Conservation (phyloP, 92 coral and sea anemone genomes). For the Muricea muricata region DNA sequence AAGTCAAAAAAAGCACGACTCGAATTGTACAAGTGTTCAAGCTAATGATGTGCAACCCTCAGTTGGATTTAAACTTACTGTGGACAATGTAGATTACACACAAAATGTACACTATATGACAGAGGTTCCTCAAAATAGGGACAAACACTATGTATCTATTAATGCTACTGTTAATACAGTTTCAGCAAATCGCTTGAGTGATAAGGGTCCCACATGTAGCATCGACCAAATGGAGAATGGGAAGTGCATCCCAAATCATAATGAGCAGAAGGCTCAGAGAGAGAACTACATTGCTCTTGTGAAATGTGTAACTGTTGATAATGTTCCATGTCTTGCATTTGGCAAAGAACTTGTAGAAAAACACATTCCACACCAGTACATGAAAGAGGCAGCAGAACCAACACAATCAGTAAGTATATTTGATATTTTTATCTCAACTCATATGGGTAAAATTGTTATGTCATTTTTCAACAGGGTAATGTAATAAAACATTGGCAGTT, state of each 20-base stretch:
- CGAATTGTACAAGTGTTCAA: not conserved
- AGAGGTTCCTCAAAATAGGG: not conserved
- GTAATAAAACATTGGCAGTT: too few species aligned
- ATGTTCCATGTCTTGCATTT: slow-evolving; percentile 48
- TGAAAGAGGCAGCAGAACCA: slow-evolving; percentile 52
- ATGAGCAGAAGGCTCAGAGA: not conserved
- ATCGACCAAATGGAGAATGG: slow-evolving; percentile 2
- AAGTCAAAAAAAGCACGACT: not conserved
- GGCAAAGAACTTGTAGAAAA: slow-evolving; percentile 33
- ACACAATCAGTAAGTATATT: slow-evolving; percentile 28
- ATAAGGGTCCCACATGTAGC: not conserved
- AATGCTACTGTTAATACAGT: not conserved
- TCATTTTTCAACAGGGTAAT: not conserved
- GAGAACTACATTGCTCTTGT: slow-evolving; percentile 9
- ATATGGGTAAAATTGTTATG: not conserved
- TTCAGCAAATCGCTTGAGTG: not conserved
- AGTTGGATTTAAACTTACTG: not conserved
- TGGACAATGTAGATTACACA: slow-evolving; percentile 1
- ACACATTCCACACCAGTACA: slow-evolving; percentile 51
- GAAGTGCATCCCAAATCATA: not conserved
- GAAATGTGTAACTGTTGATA: slow-evolving; percentile 10
- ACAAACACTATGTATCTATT: not conserved
- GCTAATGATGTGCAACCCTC: not conserved
- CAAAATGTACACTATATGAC: slow-evolving; percentile 8
- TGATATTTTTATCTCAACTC: too few species aligned